These are phyloP conservation scores for Malacoraja senta DNA, from an alignment of 2,797 vertebrate species.

Conservation along the genomic window DNA sequence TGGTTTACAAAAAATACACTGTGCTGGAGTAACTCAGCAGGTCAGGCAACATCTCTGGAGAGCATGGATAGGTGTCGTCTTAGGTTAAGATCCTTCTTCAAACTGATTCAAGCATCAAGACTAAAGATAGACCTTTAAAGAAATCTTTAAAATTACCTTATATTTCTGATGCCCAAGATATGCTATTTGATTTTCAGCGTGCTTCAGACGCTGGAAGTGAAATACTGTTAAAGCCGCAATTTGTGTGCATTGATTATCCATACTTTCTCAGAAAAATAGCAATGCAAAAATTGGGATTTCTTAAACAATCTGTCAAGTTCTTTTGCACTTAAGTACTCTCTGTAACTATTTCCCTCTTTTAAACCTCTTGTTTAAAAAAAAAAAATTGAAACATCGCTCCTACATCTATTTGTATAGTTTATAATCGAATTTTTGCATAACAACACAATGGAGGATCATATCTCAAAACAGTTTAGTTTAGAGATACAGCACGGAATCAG, in stretches of 20 bases:
- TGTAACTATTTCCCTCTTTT: not conserved
- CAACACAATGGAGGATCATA: not conserved
- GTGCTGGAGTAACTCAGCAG: no score
- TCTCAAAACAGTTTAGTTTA: not conserved
- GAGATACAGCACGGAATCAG: no score
- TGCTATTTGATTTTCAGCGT: not conserved
- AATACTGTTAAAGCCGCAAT: not conserved
- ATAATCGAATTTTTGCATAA: not conserved
- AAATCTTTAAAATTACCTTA: not conserved
- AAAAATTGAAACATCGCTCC: not conserved
- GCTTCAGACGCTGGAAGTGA: not conserved
- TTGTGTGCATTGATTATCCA: not conserved
- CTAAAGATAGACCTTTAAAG: not conserved
- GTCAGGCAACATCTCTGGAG: no score
- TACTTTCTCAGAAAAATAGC: not conserved
- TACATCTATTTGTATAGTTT: not conserved
- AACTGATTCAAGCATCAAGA: no score
- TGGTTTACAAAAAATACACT: no score
- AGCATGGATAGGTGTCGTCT: no score
- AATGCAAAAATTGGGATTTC: not conserved
- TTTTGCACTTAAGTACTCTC: not conserved
- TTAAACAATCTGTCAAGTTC: not conserved
- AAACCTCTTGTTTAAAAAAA: not conserved
- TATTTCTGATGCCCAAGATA: not conserved
- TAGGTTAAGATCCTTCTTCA: no score